A percentile compares a stretch with the other conserved stretches of the same genome.
These are phyloP conservation scores for Burhinus bistriatus DNA, from an alignment of 2,113 vertebrate genomes.

Conservation along the genomic window DNA sequence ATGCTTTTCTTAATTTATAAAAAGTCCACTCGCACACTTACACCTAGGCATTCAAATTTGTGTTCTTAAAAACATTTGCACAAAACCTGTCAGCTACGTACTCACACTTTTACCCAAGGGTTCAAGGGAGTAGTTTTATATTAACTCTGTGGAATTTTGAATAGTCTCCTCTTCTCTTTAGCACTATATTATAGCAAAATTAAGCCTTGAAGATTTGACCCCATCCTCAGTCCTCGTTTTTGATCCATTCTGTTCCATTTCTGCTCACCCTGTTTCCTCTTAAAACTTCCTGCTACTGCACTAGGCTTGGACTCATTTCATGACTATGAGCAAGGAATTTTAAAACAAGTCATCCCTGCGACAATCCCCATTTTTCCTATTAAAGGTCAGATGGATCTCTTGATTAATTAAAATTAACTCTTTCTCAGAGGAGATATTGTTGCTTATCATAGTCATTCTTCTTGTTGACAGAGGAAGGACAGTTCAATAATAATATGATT, in stretches of 20 bases:
- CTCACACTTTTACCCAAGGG: accelerated
- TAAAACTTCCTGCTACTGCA: background rate
- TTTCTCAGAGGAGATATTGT: constrained; percentile 10
- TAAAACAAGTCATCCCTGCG: background rate
- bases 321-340: background rate
- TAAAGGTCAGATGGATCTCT: constrained; percentile 1
- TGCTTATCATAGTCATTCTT: constrained; percentile 2
- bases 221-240: background rate
- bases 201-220: background rate
- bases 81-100: background rate
- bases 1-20: background rate
- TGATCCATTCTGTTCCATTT: background rate
- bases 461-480: background rate
- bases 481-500: background rate
- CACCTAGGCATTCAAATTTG: background rate
- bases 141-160: background rate
- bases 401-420: constrained; percentile 46
- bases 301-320: background rate
- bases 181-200: background rate
- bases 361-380: background rate
- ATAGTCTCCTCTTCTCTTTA: background rate
- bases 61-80: background rate
- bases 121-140: background rate
- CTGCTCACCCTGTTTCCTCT: background rate
- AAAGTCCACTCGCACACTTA: background rate